Conservation (phyloP, 2,113 vertebrate species). For the Prolemur simus region DNA sequence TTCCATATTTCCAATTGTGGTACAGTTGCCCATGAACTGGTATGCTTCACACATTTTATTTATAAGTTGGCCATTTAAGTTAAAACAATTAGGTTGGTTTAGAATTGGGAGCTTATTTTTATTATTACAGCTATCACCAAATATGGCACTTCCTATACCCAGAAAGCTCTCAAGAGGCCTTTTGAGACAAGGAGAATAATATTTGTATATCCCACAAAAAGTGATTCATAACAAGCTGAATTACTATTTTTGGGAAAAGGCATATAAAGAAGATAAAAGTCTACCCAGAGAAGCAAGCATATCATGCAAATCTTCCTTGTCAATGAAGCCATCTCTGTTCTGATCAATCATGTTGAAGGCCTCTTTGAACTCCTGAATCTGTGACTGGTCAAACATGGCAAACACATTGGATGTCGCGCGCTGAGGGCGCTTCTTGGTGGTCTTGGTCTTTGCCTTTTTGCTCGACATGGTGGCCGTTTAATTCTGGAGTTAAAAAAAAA, state of each 20-base stretch:
- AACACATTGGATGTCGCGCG: slow-evolving; percentile 98
- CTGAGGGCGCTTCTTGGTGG: slow-evolving; percentile 98
- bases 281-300: slow-evolving; percentile 97
- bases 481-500: slow-evolving; percentile 62
- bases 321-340: slow-evolving; percentile 96
- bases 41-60: not conserved
- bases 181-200: not conserved
- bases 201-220: not conserved
- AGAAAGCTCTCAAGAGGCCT: not conserved
- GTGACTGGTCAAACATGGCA: slow-evolving; percentile 98
- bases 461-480: slow-evolving; percentile 91
- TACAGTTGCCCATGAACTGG: not conserved
- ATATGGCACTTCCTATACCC: not conserved
- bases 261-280: not conserved
- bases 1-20: not conserved
- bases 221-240: not conserved
- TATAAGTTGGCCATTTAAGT: slow-evolving; percentile 3
- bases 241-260: not conserved
- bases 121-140: not conserved
- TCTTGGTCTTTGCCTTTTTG: slow-evolving; percentile 97
- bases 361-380: slow-evolving; percentile 98
- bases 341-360: slow-evolving; percentile 99
- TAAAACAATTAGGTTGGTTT: slow-evolving; percentile 20
- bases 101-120: not conserved
- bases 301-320: slow-evolving; percentile 97